phyloP scores from a whole-genome alignment of 2,797 vertebrate species.

The Rhinatrema bivittatum region DNA sequence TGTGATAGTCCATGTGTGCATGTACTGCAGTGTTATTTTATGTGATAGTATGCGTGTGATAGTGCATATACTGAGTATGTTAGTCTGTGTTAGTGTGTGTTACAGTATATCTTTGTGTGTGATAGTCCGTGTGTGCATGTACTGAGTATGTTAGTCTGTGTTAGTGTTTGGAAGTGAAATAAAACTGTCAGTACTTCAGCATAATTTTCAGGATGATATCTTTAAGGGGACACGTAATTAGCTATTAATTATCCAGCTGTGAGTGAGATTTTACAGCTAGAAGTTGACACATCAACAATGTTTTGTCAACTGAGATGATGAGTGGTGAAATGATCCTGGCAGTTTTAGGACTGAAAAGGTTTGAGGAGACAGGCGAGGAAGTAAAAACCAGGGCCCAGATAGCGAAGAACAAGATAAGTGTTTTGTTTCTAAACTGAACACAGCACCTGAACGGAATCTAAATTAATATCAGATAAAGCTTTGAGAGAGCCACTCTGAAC shows the following conservation, averaged over 20 bases:
- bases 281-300: constrained; percentile 43
- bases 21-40: too few species aligned
- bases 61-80: not conserved
- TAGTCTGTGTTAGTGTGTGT: not conserved
- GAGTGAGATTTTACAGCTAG: constrained; percentile 35
- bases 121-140: not conserved
- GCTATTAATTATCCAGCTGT: constrained; percentile 38
- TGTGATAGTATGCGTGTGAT: too few species aligned
- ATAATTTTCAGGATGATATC: not conserved
- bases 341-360: constrained; percentile 17
- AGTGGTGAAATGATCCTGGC: constrained; percentile 40
- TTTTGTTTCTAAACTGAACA: constrained; percentile 48
- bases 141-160: not conserved
- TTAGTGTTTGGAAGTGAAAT: not conserved
- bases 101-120: too few species aligned
- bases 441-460: constrained; percentile 36
- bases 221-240: constrained; percentile 27
- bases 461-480: constrained; percentile 34
- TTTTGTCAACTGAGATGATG: constrained; percentile 41
- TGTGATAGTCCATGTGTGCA: too few species aligned
- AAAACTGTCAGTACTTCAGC: not conserved
- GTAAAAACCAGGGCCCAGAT: constrained; percentile 38
- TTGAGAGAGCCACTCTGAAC: constrained; percentile 34
- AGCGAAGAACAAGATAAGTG: constrained; percentile 47
- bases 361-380: constrained; percentile 32